Evolutionary conservation across 1,140 invertebrate genomes (phyloP).

Genomic region (Tribolium castaneum): DNA sequence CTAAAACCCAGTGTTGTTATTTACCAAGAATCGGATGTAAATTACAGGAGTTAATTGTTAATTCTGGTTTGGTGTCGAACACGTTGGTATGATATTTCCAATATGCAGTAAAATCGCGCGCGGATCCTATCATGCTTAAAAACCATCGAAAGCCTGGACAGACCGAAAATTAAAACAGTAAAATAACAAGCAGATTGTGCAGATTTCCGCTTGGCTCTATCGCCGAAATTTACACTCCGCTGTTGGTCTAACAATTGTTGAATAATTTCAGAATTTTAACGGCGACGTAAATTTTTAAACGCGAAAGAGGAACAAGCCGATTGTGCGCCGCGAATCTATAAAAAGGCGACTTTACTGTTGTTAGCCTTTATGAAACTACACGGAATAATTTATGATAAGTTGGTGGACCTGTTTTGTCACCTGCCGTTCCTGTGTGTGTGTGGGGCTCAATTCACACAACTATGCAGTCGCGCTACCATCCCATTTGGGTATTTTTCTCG

Average conservation of each 20-base stretch:
- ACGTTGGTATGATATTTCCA: constrained; percentile 22
- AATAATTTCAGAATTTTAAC: constrained; percentile 43
- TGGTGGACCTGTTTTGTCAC: constrained; percentile 59
- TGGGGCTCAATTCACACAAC: constrained; percentile 48
- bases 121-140: constrained; percentile 17
- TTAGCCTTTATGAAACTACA: constrained; percentile 45
- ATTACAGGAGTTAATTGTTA: neutral
- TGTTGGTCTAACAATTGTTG: constrained; percentile 4
- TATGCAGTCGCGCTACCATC: constrained; percentile 45
- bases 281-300: constrained; percentile 41
- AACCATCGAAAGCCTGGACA: constrained; percentile 35
- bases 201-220: constrained; percentile 26
- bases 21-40: constrained; percentile 35
- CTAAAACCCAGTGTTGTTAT: constrained; percentile 37
- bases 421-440: constrained; percentile 40
- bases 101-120: constrained; percentile 39
- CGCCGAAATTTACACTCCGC: neutral
- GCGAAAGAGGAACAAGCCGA: constrained; percentile 35
- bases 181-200: constrained; percentile 39
- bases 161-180: constrained; percentile 47
- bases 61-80: neutral
- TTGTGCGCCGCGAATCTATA: constrained; percentile 40
- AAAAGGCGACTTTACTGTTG: constrained; percentile 48
- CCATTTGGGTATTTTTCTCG: constrained; percentile 56
- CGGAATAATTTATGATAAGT: constrained; percentile 54